A percentile compares a stretch with the other conserved stretches of the same genome.
Conservation (phyloP, 1,140 invertebrate species). For the Drosophila leontia region DNA sequence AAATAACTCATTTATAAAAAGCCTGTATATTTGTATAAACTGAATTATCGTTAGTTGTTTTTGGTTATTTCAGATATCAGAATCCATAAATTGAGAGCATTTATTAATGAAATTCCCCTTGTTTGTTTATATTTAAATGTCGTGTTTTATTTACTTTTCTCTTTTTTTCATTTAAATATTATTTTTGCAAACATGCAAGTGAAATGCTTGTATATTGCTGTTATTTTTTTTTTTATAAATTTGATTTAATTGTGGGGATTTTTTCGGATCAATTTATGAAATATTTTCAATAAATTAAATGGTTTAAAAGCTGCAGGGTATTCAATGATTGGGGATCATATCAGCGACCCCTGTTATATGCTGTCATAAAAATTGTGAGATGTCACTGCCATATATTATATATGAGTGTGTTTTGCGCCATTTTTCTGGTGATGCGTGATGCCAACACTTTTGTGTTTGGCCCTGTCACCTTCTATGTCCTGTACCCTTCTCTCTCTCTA, state of each 20-base stretch:
- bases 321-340: not conserved
- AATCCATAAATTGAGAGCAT: not conserved
- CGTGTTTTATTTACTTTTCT: not conserved
- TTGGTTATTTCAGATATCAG: constrained; percentile 1
- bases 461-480: constrained; percentile 44
- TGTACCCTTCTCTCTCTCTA: not conserved
- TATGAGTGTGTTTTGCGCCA: constrained; percentile 58
- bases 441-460: constrained; percentile 25
- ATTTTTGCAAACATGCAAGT: not conserved
- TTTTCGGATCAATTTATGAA: not conserved
- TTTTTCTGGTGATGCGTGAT: constrained; percentile 49
- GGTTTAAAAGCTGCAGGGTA: constrained; percentile 12
- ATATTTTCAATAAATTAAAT: not conserved
- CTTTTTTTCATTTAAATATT: not conserved
- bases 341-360: not conserved
- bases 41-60: not conserved
- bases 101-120: constrained; percentile 2
- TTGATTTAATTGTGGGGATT: not conserved
- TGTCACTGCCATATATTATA: constrained; percentile 56
- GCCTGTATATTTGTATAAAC: not conserved
- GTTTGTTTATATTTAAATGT: constrained; percentile 2
- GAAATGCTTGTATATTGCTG: not conserved
- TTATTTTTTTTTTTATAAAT: not conserved
- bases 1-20: not conserved
- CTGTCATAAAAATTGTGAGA: constrained; percentile 78